Evolutionary conservation across 2,113 vertebrate species (phyloP), one percentile per base, ranked within the genome.

Genomic region (Microtus pennsylvanicus): DNA sequence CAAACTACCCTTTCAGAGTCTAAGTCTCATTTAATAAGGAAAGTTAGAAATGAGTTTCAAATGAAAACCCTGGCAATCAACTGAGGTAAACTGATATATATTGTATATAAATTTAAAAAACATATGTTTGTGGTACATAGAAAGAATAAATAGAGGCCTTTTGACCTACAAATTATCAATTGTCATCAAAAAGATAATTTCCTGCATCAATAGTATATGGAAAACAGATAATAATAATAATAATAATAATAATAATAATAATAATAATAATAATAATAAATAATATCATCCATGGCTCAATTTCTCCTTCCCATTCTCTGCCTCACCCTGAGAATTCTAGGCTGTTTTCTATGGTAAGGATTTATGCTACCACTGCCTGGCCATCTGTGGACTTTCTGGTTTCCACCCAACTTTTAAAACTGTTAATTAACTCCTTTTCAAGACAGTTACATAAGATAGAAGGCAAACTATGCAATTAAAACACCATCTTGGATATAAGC

Each of bases 381-480:
- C 92, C 93, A 97, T 93, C 95, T 94, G 93, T 65, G 89, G 74
- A 82, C 72, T 82, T 94, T 92, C 91, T 86, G 80, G 86, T 95
- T 92, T 78, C 69, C 28, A 89, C 38, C 28, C 89, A 96, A 93
- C n/a, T 93, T 97, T 78, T 93, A 45, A 96, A 96, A 78, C 82
- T 97, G 70, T 89, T 96, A 93, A 96, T 97, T 97, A 97, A 97
- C 91, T 95, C 81, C 22, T 96, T 95, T 96, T 94, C 81, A 93
- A 97, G 81, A 95, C 47, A 91, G 76, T 94, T 95, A 96, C 22
- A 95, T 90, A 92, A 96, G 52, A 93, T 74, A 28, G 19, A 92
- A 95, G 81, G 92, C 72, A 97, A 96, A 94, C 30, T 65, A 93
- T 77, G 77, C 83, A 96, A 94, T 95, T 96, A 97, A 97, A 97